A percentile compares a stretch with the other conserved stretches of the same genome.
Evolutionary conservation across 2,797 vertebrate genomes (phyloP).

Genomic region (Allobates femoralis): DNA sequence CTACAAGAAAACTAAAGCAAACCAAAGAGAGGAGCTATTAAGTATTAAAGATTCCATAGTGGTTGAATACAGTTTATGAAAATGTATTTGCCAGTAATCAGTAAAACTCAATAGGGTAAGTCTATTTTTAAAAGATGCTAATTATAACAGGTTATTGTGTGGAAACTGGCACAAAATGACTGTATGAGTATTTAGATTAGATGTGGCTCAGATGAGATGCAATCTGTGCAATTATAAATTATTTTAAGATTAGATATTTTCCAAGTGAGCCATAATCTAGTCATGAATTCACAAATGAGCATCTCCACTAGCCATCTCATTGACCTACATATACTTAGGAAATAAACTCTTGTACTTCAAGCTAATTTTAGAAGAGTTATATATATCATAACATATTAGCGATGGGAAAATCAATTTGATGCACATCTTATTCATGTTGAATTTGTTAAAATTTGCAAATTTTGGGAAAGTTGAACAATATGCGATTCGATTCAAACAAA

Average conservation of each 20-base stretch:
- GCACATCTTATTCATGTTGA: too few relatives aligned
- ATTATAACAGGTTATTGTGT: slow-evolving; percentile 18
- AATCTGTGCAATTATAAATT: slow-evolving; percentile 53
- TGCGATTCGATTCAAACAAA: too few relatives aligned
- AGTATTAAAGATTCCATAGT: background rate
- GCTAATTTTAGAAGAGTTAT: background rate
- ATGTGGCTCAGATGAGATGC: slow-evolving; percentile 7
- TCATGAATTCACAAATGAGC: slow-evolving; percentile 41
- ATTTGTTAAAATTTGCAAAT: too few relatives aligned
- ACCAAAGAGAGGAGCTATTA: too few relatives aligned
- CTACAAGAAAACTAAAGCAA: too few relatives aligned
- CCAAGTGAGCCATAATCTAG: slow-evolving; percentile 50
- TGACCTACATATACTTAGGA: slow-evolving; percentile 45
- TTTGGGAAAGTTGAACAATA: too few relatives aligned
- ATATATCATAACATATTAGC: background rate
- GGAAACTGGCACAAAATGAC: slow-evolving; percentile 21
- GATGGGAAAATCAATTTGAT: too few relatives aligned
- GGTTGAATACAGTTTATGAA: background rate
- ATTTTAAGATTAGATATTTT: slow-evolving; percentile 55
- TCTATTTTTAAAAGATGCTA: slow-evolving; percentile 5
- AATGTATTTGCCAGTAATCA: background rate
- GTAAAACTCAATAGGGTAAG: background rate
- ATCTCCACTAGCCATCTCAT: slow-evolving; percentile 24
- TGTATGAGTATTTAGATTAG: slow-evolving; percentile 36
- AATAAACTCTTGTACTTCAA: slow-evolving; percentile 9